Conservation (phyloP, 2,888 invertebrate genomes). For the Psococerastis gibbosa region DNA sequence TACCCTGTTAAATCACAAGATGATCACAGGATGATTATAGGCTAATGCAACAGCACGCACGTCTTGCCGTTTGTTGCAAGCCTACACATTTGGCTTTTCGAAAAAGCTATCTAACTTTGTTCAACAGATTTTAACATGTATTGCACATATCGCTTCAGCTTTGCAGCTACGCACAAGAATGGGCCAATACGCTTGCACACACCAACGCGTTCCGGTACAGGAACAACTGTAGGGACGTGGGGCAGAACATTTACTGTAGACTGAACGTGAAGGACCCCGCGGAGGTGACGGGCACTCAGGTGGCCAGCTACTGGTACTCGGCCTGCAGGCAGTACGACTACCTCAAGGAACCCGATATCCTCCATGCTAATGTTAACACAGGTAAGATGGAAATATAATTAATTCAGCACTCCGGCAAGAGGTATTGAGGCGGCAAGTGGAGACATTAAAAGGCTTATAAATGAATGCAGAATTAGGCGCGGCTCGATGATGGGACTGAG, state of each 20-base stretch:
- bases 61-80: too few relatives aligned
- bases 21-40: too few relatives aligned
- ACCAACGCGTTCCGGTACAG: constrained; percentile 56
- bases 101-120: constrained; percentile 13
- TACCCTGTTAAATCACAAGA: too few relatives aligned
- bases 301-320: constrained; percentile 64
- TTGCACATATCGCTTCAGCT: too few relatives aligned
- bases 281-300: constrained; percentile 60
- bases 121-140: too few relatives aligned
- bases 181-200: constrained; percentile 74
- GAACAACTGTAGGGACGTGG: constrained; percentile 54
- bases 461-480: too few relatives aligned
- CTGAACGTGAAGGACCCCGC: constrained; percentile 45
- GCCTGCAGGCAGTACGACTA: constrained; percentile 57
- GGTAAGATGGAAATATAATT: constrained; percentile 38
- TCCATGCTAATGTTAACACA: constrained; percentile 60
- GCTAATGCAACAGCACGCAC: too few relatives aligned
- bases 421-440: too few relatives aligned
- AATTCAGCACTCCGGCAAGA: too few relatives aligned
- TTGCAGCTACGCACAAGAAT: constrained; percentile 64
- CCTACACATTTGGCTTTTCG: too few relatives aligned
- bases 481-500: too few relatives aligned
- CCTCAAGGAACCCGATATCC: constrained; percentile 47
- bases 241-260: constrained; percentile 61
- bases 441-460: too few relatives aligned